Evolutionary conservation across 2,888 invertebrate species (phyloP).

Genomic region (Coenonympha arcania): DNA sequence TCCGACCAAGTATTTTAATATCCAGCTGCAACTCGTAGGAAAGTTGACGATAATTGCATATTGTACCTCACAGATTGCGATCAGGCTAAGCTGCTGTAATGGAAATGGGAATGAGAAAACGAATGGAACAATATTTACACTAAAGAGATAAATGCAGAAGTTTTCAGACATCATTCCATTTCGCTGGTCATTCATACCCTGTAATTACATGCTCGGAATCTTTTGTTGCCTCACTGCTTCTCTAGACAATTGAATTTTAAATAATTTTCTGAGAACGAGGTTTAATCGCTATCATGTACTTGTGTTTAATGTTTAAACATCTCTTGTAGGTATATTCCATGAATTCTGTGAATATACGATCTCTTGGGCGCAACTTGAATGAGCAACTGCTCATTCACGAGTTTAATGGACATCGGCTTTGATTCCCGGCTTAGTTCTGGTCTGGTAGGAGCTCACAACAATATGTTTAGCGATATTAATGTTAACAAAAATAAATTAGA

Average conservation of each 20-base stretch:
- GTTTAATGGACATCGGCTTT: too few relatives aligned
- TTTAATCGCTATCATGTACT: neutral
- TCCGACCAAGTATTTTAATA: neutral
- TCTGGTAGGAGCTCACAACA: too few relatives aligned
- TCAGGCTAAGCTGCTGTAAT: neutral
- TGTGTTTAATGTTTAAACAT: neutral
- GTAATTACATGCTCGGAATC: conserved; percentile 1
- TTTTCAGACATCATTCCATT: conserved; percentile 58
- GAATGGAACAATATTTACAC: conserved; percentile 30
- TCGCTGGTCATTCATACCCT: conserved; percentile 40
- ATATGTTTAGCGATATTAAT: too few relatives aligned
- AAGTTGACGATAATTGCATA: neutral
- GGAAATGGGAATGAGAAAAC: neutral
- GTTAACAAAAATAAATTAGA: too few relatives aligned
- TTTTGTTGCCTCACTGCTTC: conserved; percentile 5
- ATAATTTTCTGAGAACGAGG: neutral
- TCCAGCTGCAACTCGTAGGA: neutral
- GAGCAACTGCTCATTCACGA: too few relatives aligned
- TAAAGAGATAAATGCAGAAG: conserved; percentile 39
- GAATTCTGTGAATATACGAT: too few relatives aligned
- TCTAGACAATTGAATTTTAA: conserved; percentile 1
- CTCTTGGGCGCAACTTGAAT: too few relatives aligned
- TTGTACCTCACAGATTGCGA: conserved; percentile 2
- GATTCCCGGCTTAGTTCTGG: too few relatives aligned
- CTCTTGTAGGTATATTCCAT: neutral